Base-by-base conservation (phyloP, 2,797 vertebrate species). In the Falco peregrinus region DNA sequence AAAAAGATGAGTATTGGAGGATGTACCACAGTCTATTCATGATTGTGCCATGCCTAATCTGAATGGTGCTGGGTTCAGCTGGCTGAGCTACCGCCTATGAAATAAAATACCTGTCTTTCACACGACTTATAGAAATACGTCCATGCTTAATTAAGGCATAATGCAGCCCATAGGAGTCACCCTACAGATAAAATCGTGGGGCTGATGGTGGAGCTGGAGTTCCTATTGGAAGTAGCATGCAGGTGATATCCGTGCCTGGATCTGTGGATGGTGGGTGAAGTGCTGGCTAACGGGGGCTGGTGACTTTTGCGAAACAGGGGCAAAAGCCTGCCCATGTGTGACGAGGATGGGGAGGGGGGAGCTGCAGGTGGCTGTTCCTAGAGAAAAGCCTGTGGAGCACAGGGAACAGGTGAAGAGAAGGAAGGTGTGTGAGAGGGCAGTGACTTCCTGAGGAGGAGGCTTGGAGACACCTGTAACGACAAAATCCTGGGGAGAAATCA, bases 11-110 rank as follows among this genome's bases (percentile, higher is more conserved):
- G 59, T 64, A 67, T 88, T 92, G 63, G 70, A 67, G 73, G 6
- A 11, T 70, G 57, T 59, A 77, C 76, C 37, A 83, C 48, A 77
- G 43, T 51, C 31, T 89, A 41, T 88, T 78, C 50, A n/a, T 73
- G 54, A 64, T 57, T 87, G 43, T 89, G 68, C 79, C 88, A 57
- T 81, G 88, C 67, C n/a, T 74, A 87, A 81, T 70, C 69, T 5
- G 10, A 83, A 60, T 57, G 76, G 47, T 76, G 82, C 73, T 81
- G 79, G 69, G 69, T 93, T 94, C 77, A 90, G 87, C 82, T 81
- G 79, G 25, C 69, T 91, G 81, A 94, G 45, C 84, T 65, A 33
- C 73, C 57, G 2, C 50, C 82, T 88, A 1, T 26, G 53, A 92
- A 93, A 71, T 86, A 64, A 90, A 89, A 20, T 65, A 67, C 28